Evolutionary conservation across 1,140 invertebrate genomes (phyloP).

Genomic region (Hyles vespertilio): DNA sequence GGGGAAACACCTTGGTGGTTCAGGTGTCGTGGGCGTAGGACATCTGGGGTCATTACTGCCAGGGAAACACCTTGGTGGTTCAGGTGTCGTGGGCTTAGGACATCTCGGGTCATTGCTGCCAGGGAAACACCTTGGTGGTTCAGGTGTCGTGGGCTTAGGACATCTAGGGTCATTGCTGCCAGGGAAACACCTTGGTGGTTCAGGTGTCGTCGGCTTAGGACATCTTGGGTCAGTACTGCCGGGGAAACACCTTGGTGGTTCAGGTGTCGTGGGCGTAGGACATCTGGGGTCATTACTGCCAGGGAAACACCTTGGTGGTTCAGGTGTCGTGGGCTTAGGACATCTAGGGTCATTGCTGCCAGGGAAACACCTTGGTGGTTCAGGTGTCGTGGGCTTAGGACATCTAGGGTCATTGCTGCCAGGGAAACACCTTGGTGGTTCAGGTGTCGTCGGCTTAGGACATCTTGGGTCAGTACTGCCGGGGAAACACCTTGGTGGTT

Average conservation of each 20-base stretch:
- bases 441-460: slow-evolving; percentile 7
- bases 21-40: slow-evolving; percentile 28
- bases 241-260: slow-evolving; percentile 47
- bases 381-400: slow-evolving; percentile 5
- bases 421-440: slow-evolving; percentile 6
- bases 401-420: background rate
- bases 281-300: slow-evolving; percentile 51
- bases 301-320: slow-evolving; percentile 46
- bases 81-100: slow-evolving; percentile 16
- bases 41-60: slow-evolving; percentile 27
- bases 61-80: slow-evolving; percentile 26
- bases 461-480: slow-evolving; percentile 8
- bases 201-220: slow-evolving; percentile 37
- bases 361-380: background rate
- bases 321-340: slow-evolving; percentile 8
- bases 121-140: slow-evolving; percentile 10
- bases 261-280: slow-evolving; percentile 42
- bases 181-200: background rate
- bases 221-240: slow-evolving; percentile 53
- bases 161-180: slow-evolving; percentile 15
- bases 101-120: slow-evolving; percentile 13
- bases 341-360: slow-evolving; percentile 3
- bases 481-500: slow-evolving; percentile 6
- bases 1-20: slow-evolving; percentile 35
- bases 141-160: slow-evolving; percentile 12